These are phyloP conservation scores for Etheostoma cragini DNA, from an alignment of 2,113 vertebrate species.

Conservation along the genomic window DNA sequence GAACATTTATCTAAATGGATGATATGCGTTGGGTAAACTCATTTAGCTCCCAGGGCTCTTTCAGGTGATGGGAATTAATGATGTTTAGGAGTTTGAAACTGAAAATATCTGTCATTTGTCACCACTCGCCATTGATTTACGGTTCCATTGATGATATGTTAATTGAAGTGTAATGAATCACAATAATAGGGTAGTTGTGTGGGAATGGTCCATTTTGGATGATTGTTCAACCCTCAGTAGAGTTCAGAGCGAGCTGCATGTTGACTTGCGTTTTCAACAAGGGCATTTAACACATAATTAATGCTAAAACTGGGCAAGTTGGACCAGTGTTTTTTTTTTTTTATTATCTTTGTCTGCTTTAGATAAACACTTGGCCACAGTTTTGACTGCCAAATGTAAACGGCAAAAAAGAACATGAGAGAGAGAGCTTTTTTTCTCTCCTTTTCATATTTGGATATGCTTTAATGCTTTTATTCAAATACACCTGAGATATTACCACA, in stretches of 20 bases:
- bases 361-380: conserved; percentile 79
- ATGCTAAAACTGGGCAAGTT: conserved; percentile 57
- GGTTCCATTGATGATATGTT: conserved; percentile 81
- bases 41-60: conserved; percentile 83
- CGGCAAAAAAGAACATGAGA: conserved; percentile 63
- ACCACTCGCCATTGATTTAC: conserved; percentile 82
- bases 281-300: conserved; percentile 74
- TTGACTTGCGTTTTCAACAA: conserved; percentile 71
- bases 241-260: conserved; percentile 67
- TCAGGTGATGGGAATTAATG: conserved; percentile 86
- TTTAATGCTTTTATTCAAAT: conserved; percentile 88
- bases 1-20: conserved; percentile 85
- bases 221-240: conserved; percentile 62
- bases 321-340: conserved; percentile 43
- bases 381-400: conserved; percentile 91
- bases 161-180: conserved; percentile 84
- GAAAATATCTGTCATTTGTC: conserved; percentile 85
- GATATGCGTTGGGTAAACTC: conserved; percentile 84
- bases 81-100: conserved; percentile 85
- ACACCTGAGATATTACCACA: conserved; percentile 75
- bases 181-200: conserved; percentile 71
- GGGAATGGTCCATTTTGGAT: conserved; percentile 65
- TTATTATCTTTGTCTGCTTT: conserved; percentile 69
- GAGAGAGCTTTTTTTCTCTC: conserved; percentile 26
- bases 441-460: conserved; percentile 79